Conservation (phyloP, 2,888 invertebrate genomes). For the Campopleginae sp. region DNA sequence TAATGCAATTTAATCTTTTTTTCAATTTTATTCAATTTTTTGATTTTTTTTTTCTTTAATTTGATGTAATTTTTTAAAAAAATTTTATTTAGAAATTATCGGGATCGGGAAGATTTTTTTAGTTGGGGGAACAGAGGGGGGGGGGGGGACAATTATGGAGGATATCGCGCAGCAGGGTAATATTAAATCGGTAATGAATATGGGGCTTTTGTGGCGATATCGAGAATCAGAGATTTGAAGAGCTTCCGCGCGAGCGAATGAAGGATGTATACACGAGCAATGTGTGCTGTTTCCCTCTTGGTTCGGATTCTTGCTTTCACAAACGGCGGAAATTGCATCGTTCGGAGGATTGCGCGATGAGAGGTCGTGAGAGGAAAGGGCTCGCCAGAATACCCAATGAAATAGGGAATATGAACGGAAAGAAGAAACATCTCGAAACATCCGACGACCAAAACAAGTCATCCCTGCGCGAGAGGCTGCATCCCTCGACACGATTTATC, state of each 20-base stretch:
- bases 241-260: slow-evolving; percentile 27
- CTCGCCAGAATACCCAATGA: slow-evolving; percentile 12
- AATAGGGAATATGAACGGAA: slow-evolving; percentile 37
- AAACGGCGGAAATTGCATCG: slow-evolving; percentile 65
- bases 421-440: slow-evolving; percentile 13
- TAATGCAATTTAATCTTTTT: too few relatives aligned
- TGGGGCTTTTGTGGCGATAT: slow-evolving; percentile 37
- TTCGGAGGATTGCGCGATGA: slow-evolving; percentile 48
- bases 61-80: too few relatives aligned
- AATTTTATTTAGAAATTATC: too few relatives aligned
- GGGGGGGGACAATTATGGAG: slow-evolving; percentile 30
- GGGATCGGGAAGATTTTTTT: background rate
- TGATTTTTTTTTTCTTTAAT: too few relatives aligned
- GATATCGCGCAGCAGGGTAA: slow-evolving; percentile 60
- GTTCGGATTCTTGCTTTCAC: slow-evolving; percentile 46
- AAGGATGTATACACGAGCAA: slow-evolving; percentile 40
- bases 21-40: background rate
- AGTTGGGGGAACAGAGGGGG: background rate
- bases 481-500: slow-evolving; percentile 32
- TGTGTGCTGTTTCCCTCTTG: slow-evolving; percentile 42
- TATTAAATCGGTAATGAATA: slow-evolving; percentile 60
- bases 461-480: background rate
- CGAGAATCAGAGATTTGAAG: slow-evolving; percentile 50
- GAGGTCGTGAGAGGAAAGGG: slow-evolving; percentile 34
- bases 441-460: slow-evolving; percentile 52